Evolutionary conservation across 2,888 invertebrate genomes (phyloP).

Genomic region (Scaptomyza reducta): DNA sequence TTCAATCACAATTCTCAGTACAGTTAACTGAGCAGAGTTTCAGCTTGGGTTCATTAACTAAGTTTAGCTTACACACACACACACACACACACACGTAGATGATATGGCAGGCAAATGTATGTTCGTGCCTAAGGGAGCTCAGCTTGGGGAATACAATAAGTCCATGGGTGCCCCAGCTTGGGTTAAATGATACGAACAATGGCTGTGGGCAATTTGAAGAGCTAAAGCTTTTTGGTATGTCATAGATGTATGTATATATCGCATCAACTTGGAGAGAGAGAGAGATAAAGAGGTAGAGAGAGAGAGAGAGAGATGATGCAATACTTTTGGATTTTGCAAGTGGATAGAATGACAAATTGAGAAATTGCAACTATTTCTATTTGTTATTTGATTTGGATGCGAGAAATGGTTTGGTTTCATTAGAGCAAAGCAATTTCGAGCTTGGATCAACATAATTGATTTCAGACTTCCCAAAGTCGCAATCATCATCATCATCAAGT

Average conservation of each 20-base stretch:
- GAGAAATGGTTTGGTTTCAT: conserved; percentile 35
- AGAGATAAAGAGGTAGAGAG: conserved; percentile 2
- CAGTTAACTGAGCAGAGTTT: conserved; percentile 38
- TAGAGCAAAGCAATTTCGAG: conserved; percentile 36
- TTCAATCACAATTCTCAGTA: conserved; percentile 59
- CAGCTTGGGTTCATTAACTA: conserved; percentile 71
- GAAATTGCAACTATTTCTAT: conserved; percentile 35
- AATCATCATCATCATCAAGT: conserved; percentile 7
- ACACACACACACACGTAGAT: conserved; percentile 48
- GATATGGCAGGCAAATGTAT: conserved; percentile 32
- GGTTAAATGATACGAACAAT: conserved; percentile 44
- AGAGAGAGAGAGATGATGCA: conserved; percentile 10
- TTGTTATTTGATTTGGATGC: conserved; percentile 34
- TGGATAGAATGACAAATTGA: conserved; percentile 17
- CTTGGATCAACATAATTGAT: conserved; percentile 44
- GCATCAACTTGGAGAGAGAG: conserved; percentile 21
- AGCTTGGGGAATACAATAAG: conserved; percentile 21
- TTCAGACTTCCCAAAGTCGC: conserved; percentile 21
- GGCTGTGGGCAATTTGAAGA: conserved; percentile 38
- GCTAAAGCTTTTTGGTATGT: conserved; percentile 15
- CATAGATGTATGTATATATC: conserved; percentile 7
- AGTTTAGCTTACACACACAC: conserved; percentile 56
- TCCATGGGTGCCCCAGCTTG: neutral
- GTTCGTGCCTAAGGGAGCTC: conserved; percentile 17
- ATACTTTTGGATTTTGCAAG: conserved; percentile 17